Base-by-base conservation (phyloP, 2,113 vertebrate genomes). In the Cynopterus brachyotis region DNA sequence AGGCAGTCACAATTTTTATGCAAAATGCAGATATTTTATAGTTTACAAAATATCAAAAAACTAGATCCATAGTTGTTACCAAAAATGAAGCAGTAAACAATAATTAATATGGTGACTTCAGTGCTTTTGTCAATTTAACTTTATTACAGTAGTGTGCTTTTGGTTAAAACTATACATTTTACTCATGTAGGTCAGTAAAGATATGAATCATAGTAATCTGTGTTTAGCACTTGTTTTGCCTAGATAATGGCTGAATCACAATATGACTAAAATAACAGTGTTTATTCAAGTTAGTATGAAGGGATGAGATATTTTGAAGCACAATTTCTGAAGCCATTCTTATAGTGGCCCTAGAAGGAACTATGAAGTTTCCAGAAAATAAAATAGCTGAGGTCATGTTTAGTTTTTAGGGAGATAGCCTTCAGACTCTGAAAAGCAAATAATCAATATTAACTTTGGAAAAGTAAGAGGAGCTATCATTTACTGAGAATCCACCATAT, bases 391-490 rank as follows among this genome's bases (percentile, higher is more conserved):
- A 89, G 70, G 28, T 16, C 87, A 64, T 10, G 60, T 47, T 85
- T 76, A 86, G 94, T 82, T 87, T 70, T 59, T 70, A 45, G 45
- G 83, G 35, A 53, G 50, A 88, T 35, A 64, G 17, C 17, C 17
- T 88, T 19, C 6, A 32, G 53, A 2, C n/a, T 75, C 66, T 75
- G 78, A 85, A 75, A 91, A 80, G 50, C 37, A 94, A 80, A 8
- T 75, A 53, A 84, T 64, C 19, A 59, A 86, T 76, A 95, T 89
- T 93, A 91, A 75, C 22, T 76, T 96, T 93, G 20, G 53, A 75
- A 89, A 94, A 84, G 40, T 78, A 78, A 82, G 64, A 89, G 64
- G 35, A 32, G 15, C 6, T 30, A 73, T 26, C 5, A 50, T 70
- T 88, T 82, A 73, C 4, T 62, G 40, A 47, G 69, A 89, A 87